A percentile compares a stretch with the other conserved stretches of the same genome.
Evolutionary conservation across 2,797 vertebrate genomes (phyloP).

Genomic region (Cebuella pygmaea): DNA sequence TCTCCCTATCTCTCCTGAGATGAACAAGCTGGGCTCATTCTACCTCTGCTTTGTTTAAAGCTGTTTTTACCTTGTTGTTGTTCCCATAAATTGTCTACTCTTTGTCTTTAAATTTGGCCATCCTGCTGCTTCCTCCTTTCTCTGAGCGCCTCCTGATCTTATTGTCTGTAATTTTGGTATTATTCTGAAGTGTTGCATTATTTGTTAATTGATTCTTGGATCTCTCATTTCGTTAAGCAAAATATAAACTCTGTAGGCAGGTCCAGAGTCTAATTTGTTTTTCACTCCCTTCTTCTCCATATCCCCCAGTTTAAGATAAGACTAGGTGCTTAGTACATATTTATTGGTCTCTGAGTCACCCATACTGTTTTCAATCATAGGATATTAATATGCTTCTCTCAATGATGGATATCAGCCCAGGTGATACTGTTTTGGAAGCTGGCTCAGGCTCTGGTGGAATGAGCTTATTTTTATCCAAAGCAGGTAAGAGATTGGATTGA

Average conservation of each 20-base stretch:
- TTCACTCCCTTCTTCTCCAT: neutral
- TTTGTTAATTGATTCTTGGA: conserved; percentile 15
- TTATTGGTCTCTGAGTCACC: neutral
- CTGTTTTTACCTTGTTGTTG: neutral
- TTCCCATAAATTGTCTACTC: conserved; percentile 3
- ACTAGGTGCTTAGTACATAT: neutral
- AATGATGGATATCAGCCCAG: conserved; percentile 92
- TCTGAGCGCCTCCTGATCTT: neutral
- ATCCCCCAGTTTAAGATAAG: neutral
- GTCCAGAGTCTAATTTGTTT: neutral
- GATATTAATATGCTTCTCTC: conserved; percentile 87
- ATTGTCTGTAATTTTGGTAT: neutral
- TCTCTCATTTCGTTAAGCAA: neutral
- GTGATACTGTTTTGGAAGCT: conserved; percentile 92
- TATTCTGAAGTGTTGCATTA: neutral
- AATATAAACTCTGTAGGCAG: neutral
- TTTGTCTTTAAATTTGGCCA: neutral
- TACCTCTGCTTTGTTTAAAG: neutral
- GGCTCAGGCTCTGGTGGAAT: conserved; percentile 94
- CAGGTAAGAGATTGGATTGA: conserved; percentile 86
- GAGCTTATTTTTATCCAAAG: conserved; percentile 94
- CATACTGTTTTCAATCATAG: conserved; percentile 77
- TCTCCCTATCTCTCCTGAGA: neutral
- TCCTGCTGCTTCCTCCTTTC: neutral
- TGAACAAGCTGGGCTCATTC: neutral